Conservation (phyloP, 2,113 vertebrate genomes). For the Malurus elegans region DNA sequence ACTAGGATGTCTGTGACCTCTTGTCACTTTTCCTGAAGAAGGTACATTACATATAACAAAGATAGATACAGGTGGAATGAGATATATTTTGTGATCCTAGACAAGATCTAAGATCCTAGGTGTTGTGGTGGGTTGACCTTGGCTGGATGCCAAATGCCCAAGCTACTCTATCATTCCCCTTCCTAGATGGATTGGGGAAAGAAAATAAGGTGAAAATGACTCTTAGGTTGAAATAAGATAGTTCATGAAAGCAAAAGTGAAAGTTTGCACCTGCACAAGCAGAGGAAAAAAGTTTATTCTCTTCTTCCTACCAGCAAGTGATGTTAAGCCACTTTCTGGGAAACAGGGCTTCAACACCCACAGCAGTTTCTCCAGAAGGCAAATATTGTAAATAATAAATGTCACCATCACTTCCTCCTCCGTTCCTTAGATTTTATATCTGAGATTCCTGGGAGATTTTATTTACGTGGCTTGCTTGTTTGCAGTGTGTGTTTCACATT, state of each 20-base stretch:
- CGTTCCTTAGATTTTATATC: neutral
- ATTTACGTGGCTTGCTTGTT: neutral
- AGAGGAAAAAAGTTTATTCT: neutral
- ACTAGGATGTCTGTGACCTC: neutral
- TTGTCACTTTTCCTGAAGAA: neutral
- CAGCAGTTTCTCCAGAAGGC: accelerated
- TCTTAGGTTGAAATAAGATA: accelerated
- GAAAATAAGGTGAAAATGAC: neutral
- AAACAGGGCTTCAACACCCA: neutral
- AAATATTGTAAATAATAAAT: neutral
- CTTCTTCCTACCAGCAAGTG: neutral
- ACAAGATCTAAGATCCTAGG: neutral
- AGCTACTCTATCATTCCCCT: neutral
- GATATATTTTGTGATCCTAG: neutral
- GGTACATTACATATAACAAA: neutral
- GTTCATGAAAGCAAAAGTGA: neutral
- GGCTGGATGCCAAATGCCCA: neutral
- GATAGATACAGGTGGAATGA: neutral
- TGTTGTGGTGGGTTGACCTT: neutral
- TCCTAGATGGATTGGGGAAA: neutral
- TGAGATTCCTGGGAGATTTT: neutral
- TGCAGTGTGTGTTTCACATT: neutral
- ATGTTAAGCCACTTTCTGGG: neutral
- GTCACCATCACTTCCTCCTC: neutral
- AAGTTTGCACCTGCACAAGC: neutral